A percentile compares a stretch with the other conserved stretches of the same genome.
phyloP scores from a whole-genome alignment of 64 coral and sea anemone genomes.

The Anthopleura sola region DNA sequence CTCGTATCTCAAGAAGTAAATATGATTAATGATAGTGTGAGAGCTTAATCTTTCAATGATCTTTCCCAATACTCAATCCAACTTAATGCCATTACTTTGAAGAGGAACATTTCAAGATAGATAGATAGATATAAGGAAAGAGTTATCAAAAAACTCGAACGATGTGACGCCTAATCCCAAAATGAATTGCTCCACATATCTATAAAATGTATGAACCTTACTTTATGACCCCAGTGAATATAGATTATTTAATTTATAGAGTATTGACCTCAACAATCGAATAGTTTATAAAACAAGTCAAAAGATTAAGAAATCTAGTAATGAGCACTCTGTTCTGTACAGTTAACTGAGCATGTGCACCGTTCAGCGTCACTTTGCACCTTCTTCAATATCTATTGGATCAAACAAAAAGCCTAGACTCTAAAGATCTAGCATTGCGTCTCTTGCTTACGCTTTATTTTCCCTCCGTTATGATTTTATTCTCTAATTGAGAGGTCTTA shows the following conservation, averaged over 20 bases:
- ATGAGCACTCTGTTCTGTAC: too few species aligned
- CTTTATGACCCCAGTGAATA: too few species aligned
- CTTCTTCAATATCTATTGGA: neutral
- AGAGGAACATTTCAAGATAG: neutral
- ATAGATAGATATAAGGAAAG: neutral
- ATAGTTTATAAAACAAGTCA: too few species aligned
- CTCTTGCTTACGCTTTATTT: neutral
- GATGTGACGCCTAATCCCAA: neutral
- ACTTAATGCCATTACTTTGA: neutral
- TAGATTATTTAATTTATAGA: neutral
- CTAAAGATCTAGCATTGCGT: neutral
- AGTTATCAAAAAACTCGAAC: neutral
- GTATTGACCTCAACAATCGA: neutral
- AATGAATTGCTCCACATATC: too few species aligned
- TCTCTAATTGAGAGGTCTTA: neutral
- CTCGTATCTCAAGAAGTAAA: neutral
- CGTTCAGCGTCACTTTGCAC: neutral
- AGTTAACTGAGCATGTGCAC: neutral
- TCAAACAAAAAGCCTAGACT: neutral
- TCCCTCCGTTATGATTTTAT: neutral
- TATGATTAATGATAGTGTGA: neutral
- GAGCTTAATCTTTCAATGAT: neutral
- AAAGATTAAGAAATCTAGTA: too few species aligned
- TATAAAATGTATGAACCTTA: too few species aligned
- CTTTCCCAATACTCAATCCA: neutral